Evolutionary conservation across 2,113 vertebrate genomes (phyloP).

Genomic region (Halcyon senegalensis): DNA sequence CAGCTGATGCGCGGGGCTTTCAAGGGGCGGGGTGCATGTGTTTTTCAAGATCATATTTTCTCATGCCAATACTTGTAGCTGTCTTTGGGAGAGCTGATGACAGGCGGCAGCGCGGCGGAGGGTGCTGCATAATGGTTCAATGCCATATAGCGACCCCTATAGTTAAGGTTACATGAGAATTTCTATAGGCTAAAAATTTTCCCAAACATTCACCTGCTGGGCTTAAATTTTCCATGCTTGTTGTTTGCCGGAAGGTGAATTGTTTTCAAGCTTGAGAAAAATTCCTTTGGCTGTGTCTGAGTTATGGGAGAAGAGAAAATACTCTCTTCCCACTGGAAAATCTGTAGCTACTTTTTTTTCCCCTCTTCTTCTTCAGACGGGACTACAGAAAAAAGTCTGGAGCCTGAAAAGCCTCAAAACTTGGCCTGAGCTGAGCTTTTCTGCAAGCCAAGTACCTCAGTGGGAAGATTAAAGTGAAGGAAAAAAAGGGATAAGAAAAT

Average conservation of each 20-base stretch:
- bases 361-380: conserved; percentile 7
- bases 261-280: conserved; percentile 70
- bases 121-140: not conserved
- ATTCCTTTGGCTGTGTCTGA: conserved; percentile 51
- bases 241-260: conserved; percentile 69
- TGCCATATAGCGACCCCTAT: conserved; percentile 50
- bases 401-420: conserved; percentile 51
- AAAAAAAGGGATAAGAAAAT: conserved; percentile 7
- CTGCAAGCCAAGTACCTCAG: conserved; percentile 20
- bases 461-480: conserved; percentile 29
- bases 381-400: conserved; percentile 40
- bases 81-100: not conserved
- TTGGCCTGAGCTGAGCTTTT: conserved; percentile 33
- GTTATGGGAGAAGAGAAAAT: conserved; percentile 69
- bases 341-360: conserved; percentile 10
- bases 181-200: conserved; percentile 55
- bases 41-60: not conserved
- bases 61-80: conserved; percentile 2
- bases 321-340: conserved; percentile 69
- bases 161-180: conserved; percentile 50
- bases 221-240: conserved; percentile 70
- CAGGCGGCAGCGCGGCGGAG: not conserved
- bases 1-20: not conserved
- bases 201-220: conserved; percentile 72
- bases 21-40: not conserved